Conservation (phyloP, 2,888 invertebrate species). For the Gastracanthus pulcherrimus region DNA sequence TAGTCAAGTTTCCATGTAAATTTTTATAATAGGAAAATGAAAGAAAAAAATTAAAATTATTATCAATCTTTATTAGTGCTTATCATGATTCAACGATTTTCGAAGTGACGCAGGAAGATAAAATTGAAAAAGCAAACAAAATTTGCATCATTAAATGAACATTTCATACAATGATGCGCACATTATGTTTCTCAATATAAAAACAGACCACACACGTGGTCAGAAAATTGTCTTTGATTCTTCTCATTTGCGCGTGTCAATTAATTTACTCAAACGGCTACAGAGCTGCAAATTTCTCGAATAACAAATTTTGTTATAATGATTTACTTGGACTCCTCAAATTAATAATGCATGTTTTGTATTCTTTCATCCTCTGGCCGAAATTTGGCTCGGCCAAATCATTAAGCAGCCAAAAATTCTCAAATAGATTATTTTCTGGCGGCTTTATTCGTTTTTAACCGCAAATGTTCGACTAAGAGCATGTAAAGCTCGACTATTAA, state of each 20-base stretch:
- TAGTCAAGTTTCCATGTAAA: too few species aligned
- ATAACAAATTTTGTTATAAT: background rate
- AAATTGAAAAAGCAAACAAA: conserved; percentile 13
- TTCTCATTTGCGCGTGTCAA: background rate
- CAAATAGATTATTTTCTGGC: conserved; percentile 52
- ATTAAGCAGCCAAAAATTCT: conserved; percentile 37
- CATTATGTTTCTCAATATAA: background rate
- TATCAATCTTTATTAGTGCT: background rate
- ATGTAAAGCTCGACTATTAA: background rate
- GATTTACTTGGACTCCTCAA: conserved; percentile 12
- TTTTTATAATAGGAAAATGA: too few species aligned
- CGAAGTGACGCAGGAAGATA: conserved; percentile 7
- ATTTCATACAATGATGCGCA: background rate
- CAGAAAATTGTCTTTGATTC: background rate
- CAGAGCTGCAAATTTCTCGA: background rate
- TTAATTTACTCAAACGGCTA: too few species aligned
- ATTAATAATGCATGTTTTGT: conserved; percentile 46
- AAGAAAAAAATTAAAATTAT: background rate
- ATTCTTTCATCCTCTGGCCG: conserved; percentile 26
- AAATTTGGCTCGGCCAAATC: conserved; percentile 22
- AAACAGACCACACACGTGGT: too few species aligned
- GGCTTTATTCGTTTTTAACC: conserved; percentile 31
- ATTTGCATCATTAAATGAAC: conserved; percentile 1
- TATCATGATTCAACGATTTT: conserved; percentile 7
- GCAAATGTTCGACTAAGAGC: background rate